phyloP scores from a whole-genome alignment of 2,888 invertebrate genomes.

The Microctonus brassicae region DNA sequence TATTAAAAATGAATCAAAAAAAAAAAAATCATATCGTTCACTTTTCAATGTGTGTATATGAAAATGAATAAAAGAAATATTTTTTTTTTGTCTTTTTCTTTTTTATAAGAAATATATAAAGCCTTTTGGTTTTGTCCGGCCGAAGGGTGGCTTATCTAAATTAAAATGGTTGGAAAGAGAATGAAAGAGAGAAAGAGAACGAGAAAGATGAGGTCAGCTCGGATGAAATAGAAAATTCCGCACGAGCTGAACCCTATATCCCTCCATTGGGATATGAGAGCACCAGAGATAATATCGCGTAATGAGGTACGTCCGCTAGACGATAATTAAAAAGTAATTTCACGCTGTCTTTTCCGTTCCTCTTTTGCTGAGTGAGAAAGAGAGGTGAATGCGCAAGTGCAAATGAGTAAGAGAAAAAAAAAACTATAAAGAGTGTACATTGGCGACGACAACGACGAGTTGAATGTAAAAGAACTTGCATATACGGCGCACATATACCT shows the following conservation, averaged over 20 bases:
- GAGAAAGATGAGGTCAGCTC: neutral
- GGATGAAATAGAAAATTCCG: conserved; percentile 57
- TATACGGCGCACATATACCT: neutral
- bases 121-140: conserved; percentile 31
- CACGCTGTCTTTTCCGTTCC: conserved; percentile 49
- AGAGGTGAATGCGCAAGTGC: neutral
- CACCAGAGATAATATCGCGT: conserved; percentile 53
- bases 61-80: neutral
- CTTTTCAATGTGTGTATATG: neutral
- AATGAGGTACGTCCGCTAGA: conserved; percentile 61
- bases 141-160: conserved; percentile 60
- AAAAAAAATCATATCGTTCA: no score
- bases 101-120: neutral
- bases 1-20: no score
- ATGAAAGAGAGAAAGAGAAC: neutral
- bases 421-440: neutral
- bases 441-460: neutral
- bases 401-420: conserved; percentile 27
- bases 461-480: neutral
- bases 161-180: conserved; percentile 51
- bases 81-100: neutral
- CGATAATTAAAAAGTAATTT: conserved; percentile 65
- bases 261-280: conserved; percentile 39
- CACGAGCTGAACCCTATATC: conserved; percentile 48
- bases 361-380: conserved; percentile 34